phyloP scores from a whole-genome alignment of 2,797 vertebrate species.

The Molossus alvarezi region DNA sequence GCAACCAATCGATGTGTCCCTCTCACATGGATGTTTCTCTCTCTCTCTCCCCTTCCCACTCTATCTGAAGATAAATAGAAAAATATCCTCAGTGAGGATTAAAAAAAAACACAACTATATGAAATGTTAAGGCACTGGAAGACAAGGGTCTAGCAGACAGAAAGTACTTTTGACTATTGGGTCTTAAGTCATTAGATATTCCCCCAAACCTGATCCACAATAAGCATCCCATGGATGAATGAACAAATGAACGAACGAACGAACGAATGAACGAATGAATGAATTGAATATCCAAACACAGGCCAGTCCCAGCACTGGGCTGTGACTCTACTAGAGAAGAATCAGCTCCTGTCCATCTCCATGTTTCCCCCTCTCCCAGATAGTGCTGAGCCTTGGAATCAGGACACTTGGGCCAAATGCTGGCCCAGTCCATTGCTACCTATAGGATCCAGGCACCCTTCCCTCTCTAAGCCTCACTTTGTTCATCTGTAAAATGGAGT shows the following conservation, averaged over 20 bases:
- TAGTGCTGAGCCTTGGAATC: not conserved
- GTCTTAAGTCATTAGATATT: not conserved
- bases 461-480: constrained; percentile 18
- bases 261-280: not conserved
- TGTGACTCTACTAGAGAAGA: not conserved
- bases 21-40: too few species aligned
- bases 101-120: too few species aligned
- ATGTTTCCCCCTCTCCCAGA: not conserved
- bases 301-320: not conserved
- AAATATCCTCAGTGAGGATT: too few species aligned
- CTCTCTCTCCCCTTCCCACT: too few species aligned
- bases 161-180: not conserved
- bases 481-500: not conserved
- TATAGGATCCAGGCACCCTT: not conserved
- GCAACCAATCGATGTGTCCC: too few species aligned
- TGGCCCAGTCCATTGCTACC: not conserved
- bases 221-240: not conserved
- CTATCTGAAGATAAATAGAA: too few species aligned
- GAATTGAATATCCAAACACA: not conserved
- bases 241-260: not conserved
- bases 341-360: not conserved
- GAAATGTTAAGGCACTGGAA: not conserved
- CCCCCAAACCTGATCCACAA: not conserved
- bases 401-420: not conserved
- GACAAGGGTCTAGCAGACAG: not conserved